Evolutionary conservation across 2,113 vertebrate genomes (phyloP).

Genomic region (Dicerorhinus sumatrensis): DNA sequence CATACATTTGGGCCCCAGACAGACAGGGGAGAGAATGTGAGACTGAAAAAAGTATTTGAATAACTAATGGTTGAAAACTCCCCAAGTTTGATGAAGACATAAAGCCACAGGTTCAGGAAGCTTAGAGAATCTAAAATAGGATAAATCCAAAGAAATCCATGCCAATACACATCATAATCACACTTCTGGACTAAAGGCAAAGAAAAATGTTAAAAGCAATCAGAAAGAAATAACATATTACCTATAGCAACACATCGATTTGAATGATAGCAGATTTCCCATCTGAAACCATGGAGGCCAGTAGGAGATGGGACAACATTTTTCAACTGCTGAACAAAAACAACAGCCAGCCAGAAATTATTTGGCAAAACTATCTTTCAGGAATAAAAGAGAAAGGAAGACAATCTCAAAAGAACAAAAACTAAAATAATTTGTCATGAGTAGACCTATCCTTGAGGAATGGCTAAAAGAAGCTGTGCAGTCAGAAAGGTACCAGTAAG

Average conservation of each 20-base stretch:
- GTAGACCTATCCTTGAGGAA: background rate
- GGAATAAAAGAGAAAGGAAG: background rate
- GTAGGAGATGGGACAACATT: background rate
- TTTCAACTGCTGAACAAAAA: background rate
- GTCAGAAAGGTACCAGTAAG: background rate
- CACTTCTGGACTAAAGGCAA: background rate
- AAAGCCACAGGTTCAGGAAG: background rate
- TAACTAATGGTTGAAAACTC: background rate
- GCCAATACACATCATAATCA: background rate
- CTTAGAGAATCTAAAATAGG: background rate
- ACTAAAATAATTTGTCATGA: background rate
- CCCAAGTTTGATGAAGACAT: background rate
- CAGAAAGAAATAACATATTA: background rate
- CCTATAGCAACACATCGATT: background rate
- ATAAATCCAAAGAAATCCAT: background rate
- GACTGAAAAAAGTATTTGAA: background rate
- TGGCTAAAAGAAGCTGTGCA: background rate
- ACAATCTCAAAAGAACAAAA: background rate
- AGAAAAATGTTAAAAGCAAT: background rate
- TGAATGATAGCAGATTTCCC: background rate
- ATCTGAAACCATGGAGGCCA: background rate
- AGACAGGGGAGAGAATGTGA: background rate
- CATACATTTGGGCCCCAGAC: background rate
- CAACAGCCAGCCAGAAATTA: background rate
- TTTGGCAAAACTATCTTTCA: background rate